A percentile compares a stretch with the other conserved stretches of the same genome.
Conservation (phyloP, 2,113 vertebrate species). For the Oxygymnocypris stewartii region DNA sequence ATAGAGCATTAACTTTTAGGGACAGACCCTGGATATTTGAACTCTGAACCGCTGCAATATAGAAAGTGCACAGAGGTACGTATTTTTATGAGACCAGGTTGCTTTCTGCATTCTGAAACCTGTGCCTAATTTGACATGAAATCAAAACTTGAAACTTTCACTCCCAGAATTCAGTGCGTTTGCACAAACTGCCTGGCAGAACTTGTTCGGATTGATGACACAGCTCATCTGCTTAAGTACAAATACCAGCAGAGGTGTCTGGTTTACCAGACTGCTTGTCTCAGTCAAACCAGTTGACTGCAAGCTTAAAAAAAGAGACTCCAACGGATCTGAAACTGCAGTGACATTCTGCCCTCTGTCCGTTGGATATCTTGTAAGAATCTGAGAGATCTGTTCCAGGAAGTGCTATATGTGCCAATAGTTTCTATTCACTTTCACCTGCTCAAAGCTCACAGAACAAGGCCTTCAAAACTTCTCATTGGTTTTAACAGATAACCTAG, state of each 20-base stretch:
- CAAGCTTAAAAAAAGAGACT: constrained; percentile 9
- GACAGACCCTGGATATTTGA: too few relatives aligned
- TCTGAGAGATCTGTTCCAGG: constrained; percentile 25
- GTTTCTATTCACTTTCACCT: constrained; percentile 14
- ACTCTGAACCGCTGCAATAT: too few relatives aligned
- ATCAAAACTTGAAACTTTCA: constrained; percentile 25
- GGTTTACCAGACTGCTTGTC: neutral
- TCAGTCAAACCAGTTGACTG: constrained; percentile 7
- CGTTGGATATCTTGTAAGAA: constrained; percentile 4
- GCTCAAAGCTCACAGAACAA: neutral
- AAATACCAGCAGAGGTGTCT: constrained; percentile 29
- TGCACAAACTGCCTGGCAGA: constrained; percentile 46
- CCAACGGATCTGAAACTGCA: neutral
- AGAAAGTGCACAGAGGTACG: too few relatives aligned
- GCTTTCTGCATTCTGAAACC: constrained; percentile 14
- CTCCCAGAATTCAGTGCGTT: neutral
- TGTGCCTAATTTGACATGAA: constrained; percentile 48
- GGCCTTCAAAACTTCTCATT: constrained; percentile 12
- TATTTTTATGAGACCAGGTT: too few relatives aligned
- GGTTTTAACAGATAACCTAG: neutral
- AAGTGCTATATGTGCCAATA: constrained; percentile 11
- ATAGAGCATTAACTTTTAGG: too few relatives aligned
- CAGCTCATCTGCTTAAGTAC: constrained; percentile 21
- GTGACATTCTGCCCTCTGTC: constrained; percentile 33
- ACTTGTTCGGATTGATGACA: constrained; percentile 10